These are phyloP conservation scores for Neoarius graeffei DNA, from an alignment of 2,113 vertebrate species.

Conservation along the genomic window DNA sequence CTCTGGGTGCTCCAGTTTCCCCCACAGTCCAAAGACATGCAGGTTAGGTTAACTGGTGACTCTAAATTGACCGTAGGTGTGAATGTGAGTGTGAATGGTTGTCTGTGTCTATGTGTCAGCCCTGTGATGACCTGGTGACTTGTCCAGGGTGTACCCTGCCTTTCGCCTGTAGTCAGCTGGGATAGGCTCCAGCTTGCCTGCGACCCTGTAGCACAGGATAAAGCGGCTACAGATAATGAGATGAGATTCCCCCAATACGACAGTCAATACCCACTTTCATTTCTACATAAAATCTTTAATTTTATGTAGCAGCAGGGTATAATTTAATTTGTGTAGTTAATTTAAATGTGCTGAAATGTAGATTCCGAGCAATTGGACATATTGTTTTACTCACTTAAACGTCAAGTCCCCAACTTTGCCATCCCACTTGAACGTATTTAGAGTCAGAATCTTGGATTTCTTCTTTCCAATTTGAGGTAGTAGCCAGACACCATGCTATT, in stretches of 20 bases:
- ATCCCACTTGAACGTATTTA: background rate
- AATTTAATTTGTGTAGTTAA: background rate
- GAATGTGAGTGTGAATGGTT: too few relatives aligned
- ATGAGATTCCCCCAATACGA: background rate
- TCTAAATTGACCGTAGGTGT: too few relatives aligned
- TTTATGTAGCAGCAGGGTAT: background rate
- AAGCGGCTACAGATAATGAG: too few relatives aligned
- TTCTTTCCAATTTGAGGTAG: background rate
- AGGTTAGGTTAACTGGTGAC: too few relatives aligned
- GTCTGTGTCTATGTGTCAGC: too few relatives aligned
- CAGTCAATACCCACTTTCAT: background rate
- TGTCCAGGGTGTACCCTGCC: too few relatives aligned
- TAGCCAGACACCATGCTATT: background rate
- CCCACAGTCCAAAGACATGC: too few relatives aligned
- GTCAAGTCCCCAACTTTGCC: background rate
- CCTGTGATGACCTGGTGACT: too few relatives aligned
- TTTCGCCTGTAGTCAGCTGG: too few relatives aligned
- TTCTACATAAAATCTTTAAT: background rate
- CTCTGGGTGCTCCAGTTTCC: too few relatives aligned
- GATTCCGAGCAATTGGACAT: background rate
- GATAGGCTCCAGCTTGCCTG: too few relatives aligned
- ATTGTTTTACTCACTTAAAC: background rate
- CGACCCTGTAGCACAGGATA: too few relatives aligned
- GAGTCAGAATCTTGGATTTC: background rate
- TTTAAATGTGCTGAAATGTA: background rate